phyloP scores from a whole-genome alignment of 2,797 vertebrate species.

The Eremophila alpestris region DNA sequence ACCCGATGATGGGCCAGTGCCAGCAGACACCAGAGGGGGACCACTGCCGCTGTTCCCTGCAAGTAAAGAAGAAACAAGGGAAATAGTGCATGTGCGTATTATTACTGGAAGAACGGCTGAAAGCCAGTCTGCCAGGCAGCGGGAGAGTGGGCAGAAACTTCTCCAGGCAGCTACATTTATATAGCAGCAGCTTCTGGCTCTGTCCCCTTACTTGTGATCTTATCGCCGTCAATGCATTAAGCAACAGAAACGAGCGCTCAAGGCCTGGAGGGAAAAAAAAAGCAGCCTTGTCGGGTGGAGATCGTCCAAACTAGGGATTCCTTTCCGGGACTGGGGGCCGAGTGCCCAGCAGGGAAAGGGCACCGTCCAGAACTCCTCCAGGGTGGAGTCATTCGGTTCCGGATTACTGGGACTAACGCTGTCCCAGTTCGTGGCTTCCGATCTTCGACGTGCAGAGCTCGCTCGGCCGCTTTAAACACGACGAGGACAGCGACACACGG shows the following conservation, averaged over 20 bases:
- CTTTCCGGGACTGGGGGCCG: rapidly evolving
- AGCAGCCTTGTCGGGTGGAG: background rate
- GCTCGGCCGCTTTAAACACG: rapidly evolving
- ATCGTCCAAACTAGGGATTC: rapidly evolving
- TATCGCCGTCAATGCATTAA: rapidly evolving
- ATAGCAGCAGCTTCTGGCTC: rapidly evolving
- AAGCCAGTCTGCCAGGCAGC: background rate
- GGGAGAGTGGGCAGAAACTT: rapidly evolving
- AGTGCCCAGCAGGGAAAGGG: background rate
- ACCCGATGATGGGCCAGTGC: rapidly evolving
- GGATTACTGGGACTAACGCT: rapidly evolving
- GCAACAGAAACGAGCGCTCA: rapidly evolving
- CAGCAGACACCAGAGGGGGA: background rate
- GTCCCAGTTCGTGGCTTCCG: rapidly evolving
- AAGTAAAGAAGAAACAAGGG: background rate
- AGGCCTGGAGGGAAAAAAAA: background rate
- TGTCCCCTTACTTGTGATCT: background rate
- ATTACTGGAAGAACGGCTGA: background rate
- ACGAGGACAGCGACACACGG: background rate
- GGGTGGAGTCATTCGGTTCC: rapidly evolving
- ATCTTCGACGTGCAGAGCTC: rapidly evolving
- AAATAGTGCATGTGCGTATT: rapidly evolving
- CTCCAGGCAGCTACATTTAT: background rate
- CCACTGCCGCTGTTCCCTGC: rapidly evolving
- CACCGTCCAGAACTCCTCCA: rapidly evolving